A percentile compares a stretch with the other conserved stretches of the same genome.
Evolutionary conservation across 2,113 vertebrate genomes (phyloP).

Genomic region (Callipepla squamata): DNA sequence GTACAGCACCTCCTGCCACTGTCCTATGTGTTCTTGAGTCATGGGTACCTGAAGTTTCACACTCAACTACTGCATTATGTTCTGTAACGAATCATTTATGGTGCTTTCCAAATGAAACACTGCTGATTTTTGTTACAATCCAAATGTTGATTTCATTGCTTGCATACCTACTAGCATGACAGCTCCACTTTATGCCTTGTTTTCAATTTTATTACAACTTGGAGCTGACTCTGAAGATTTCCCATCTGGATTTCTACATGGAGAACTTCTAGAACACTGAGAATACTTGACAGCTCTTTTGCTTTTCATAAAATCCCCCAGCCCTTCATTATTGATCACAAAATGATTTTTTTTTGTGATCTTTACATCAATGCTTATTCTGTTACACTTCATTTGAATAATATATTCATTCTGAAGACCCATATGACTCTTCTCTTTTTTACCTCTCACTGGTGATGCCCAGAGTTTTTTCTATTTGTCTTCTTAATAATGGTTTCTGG

Average conservation of each 20-base stretch:
- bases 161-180: neutral
- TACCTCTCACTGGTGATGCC: neutral
- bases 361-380: neutral
- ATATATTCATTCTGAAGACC: neutral
- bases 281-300: neutral
- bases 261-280: neutral
- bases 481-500: neutral
- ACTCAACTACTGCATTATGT: neutral
- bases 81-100: neutral
- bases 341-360: neutral
- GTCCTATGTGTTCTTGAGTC: neutral
- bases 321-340: neutral
- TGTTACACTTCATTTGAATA: neutral
- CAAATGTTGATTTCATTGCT: neutral
- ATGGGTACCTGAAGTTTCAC: neutral
- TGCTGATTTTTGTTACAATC: neutral
- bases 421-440: neutral
- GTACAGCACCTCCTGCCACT: neutral
- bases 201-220: neutral
- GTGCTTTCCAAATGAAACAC: neutral
- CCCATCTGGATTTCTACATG: neutral
- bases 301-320: neutral
- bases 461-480: neutral
- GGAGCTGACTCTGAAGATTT: neutral
- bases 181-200: neutral